Evolutionary conservation across 2,888 invertebrate species (phyloP), one percentile per base, ranked within the genome.

Genomic region (Lepidochitona cinerea): DNA sequence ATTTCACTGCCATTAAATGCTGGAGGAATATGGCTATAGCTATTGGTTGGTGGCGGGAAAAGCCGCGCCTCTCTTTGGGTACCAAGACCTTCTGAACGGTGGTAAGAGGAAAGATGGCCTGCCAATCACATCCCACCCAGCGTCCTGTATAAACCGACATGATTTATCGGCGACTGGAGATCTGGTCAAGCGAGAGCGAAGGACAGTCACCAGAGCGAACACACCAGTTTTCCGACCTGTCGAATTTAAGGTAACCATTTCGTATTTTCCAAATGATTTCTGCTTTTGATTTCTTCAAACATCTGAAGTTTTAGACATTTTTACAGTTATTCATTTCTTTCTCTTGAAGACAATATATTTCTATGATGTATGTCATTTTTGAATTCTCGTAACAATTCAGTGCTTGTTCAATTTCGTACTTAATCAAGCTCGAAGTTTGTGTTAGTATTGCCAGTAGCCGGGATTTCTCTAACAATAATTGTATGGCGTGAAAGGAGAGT

Each of bases 201-300:
- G 29, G 59, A 29, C 59, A 59, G 12, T 32, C 59, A 59, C 59
- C 59, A 59, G 59, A 59, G 59, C 59, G 59, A 59, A 59, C 59
- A 32, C 29, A 29, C 59, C 59, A 29, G 29, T 59, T 59, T 59
- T 59, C 59, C 59, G 32, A 29, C 29, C 59, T 59, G 59, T 59
- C 59, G 59, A 59, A 23, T 59, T 29, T 26, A 59, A 59, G 59
- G 59, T 59, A 59, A 59, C 59, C 32, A 59, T 59, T 59, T 59
- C 59, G 23, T 59, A 59, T 29, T 59, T 59, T 59, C 59, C 59
- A 32, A 29, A 32, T 29, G 59, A 59, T 59, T 59, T 59, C 59
- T 59, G 59, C 26, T 59, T 59, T 59, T 59, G 59, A 59, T 59
- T 59, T 14, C 59, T 59, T 59, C 29, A n/a, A n/a, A n/a, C n/a